phyloP scores from a whole-genome alignment of 37 sponge, comb jelly and placozoan species.

The Spongilla lacustris region DNA sequence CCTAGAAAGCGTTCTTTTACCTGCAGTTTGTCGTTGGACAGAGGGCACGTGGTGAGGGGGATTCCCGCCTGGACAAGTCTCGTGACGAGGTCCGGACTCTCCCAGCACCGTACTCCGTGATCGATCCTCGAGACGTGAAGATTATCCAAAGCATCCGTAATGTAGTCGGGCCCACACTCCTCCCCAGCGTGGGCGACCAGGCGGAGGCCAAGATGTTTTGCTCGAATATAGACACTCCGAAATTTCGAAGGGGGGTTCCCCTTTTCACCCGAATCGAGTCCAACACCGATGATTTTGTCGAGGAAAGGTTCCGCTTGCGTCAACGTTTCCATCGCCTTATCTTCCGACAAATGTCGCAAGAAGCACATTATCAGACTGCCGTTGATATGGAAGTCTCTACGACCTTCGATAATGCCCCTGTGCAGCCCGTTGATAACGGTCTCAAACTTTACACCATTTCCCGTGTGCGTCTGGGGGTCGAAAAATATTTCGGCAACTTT shows the following conservation, averaged over 20 bases:
- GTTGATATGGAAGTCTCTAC: slow-evolving; percentile 45
- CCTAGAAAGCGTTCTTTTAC: slow-evolving; percentile 56
- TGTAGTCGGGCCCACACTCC: slow-evolving; percentile 76
- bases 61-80: slow-evolving; percentile 44
- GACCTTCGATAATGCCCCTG: slow-evolving; percentile 58
- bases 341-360: slow-evolving; percentile 70
- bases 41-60: slow-evolving; percentile 77
- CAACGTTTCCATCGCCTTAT: slow-evolving; percentile 47
- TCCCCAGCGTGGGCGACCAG: slow-evolving; percentile 84
- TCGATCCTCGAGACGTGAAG: slow-evolving; percentile 55
- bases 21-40: slow-evolving; percentile 74
- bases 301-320: slow-evolving; percentile 58
- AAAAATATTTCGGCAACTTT: slow-evolving; percentile 77
- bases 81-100: slow-evolving; percentile 31
- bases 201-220: slow-evolving; percentile 54
- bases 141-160: slow-evolving; percentile 65
- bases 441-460: slow-evolving; percentile 62
- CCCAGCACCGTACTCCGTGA: slow-evolving; percentile 78
- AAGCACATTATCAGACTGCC: slow-evolving; percentile 81
- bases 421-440: slow-evolving; percentile 67
- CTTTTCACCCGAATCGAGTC: slow-evolving; percentile 72
- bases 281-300: slow-evolving; percentile 74
- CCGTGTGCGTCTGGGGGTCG: slow-evolving; percentile 84
- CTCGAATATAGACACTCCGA: slow-evolving; percentile 42
- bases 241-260: slow-evolving; percentile 80